These are phyloP conservation scores for Clarias fuscus DNA, from an alignment of 2,797 vertebrate genomes.

Conservation along the genomic window DNA sequence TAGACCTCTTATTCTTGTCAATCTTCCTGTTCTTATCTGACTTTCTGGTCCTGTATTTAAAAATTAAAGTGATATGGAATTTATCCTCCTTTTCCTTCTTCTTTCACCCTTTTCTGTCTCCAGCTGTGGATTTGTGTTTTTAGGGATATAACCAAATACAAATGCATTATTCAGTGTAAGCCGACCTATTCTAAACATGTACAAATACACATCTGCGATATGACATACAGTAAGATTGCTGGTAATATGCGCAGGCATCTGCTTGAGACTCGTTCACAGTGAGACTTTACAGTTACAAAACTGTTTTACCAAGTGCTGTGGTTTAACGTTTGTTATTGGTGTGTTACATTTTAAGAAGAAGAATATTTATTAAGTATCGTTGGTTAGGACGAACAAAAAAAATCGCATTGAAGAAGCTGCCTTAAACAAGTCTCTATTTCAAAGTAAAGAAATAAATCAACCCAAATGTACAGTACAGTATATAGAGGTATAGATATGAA, in stretches of 20 bases:
- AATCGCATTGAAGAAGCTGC: not conserved
- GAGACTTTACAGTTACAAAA: not conserved
- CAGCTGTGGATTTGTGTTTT: not conserved
- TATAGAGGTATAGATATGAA: not conserved
- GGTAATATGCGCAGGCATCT: not conserved
- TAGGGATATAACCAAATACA: not conserved
- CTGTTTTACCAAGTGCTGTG: not conserved
- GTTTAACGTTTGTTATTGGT: not conserved
- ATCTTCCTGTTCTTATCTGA: conserved; percentile 15
- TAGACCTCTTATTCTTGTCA: conserved; percentile 8
- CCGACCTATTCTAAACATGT: not conserved
- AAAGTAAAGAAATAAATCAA: not conserved
- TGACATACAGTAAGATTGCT: not conserved
- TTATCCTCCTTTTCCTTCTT: not conserved
- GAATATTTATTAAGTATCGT: not conserved
- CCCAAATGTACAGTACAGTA: not conserved
- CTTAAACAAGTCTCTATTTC: not conserved
- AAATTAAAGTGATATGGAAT: not conserved
- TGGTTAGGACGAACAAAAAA: not conserved
- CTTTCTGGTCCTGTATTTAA: not conserved
- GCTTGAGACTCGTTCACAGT: not conserved
- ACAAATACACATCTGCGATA: not conserved
- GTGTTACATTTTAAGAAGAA: not conserved
- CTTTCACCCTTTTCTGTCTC: not conserved
- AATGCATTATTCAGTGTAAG: not conserved